Conservation (phyloP, 2,113 vertebrate species). For the Cnemophilus loriae region DNA sequence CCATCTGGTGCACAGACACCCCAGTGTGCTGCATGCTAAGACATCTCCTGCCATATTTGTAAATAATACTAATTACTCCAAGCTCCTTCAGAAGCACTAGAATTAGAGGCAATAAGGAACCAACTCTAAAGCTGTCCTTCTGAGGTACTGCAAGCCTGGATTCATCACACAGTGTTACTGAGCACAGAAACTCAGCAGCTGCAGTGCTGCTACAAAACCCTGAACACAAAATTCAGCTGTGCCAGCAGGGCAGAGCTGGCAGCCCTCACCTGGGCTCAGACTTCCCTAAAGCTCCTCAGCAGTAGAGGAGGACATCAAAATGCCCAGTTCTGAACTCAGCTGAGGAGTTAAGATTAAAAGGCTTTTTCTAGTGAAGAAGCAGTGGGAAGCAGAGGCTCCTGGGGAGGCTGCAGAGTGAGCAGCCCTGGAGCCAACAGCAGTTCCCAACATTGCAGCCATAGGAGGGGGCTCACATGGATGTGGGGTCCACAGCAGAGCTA, state of each 20-base stretch:
- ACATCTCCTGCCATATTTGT: neutral
- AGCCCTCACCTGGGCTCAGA: neutral
- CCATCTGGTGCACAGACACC: neutral
- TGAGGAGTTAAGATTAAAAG: neutral
- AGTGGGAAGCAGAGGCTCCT: neutral
- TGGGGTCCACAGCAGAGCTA: neutral
- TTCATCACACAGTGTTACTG: neutral
- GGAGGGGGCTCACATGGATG: neutral
- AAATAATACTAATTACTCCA: neutral
- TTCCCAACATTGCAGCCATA: neutral
- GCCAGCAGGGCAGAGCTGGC: neutral
- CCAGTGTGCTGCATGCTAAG: neutral
- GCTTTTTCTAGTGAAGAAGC: neutral
- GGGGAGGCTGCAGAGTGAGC: neutral
- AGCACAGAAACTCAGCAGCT: neutral
- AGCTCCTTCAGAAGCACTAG: neutral
- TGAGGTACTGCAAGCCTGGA: neutral
- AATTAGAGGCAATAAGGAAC: neutral
- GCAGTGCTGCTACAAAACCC: neutral
- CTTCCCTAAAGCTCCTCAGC: neutral
- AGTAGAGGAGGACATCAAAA: neutral
- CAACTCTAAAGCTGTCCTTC: neutral
- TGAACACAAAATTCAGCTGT: rapidly evolving
- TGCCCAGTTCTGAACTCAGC: neutral
- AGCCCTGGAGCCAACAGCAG: neutral